Evolutionary conservation across 2,797 vertebrate species (phyloP).

Genomic region (Clarias pachynema): DNA sequence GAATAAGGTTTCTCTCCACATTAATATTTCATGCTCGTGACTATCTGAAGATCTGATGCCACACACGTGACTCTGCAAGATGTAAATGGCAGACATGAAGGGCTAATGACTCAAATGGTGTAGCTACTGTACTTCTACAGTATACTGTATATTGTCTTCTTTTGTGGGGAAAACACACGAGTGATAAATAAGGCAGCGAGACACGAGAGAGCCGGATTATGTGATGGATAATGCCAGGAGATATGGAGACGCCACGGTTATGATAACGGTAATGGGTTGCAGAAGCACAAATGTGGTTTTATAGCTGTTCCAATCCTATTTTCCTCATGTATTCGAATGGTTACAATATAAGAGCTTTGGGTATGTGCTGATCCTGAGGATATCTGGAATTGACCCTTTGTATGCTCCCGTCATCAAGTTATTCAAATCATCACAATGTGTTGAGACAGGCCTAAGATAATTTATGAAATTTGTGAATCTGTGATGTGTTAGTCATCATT

Average conservation of each 20-base stretch:
- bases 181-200: constrained; percentile 52
- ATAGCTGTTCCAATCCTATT: not conserved
- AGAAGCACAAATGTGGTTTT: not conserved
- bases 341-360: not conserved
- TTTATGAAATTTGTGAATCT: not conserved
- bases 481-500: not conserved
- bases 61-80: constrained; percentile 30
- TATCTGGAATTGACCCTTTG: not conserved
- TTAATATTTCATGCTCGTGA: constrained; percentile 57
- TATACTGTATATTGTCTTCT: constrained; percentile 60
- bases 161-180: constrained; percentile 56
- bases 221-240: constrained; percentile 45
- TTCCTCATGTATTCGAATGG: not conserved
- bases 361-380: not conserved
- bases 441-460: not conserved
- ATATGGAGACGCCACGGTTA: not conserved
- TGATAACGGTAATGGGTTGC: not conserved
- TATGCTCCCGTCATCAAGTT: not conserved
- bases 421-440: not conserved
- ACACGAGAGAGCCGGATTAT: constrained; percentile 45
- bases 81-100: constrained; percentile 56
- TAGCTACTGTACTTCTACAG: constrained; percentile 43
- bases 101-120: constrained; percentile 65
- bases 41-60: constrained; percentile 43
- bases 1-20: constrained; percentile 59